phyloP scores from a whole-genome alignment of 2,113 vertebrate genomes.

The Alethe castanea region DNA sequence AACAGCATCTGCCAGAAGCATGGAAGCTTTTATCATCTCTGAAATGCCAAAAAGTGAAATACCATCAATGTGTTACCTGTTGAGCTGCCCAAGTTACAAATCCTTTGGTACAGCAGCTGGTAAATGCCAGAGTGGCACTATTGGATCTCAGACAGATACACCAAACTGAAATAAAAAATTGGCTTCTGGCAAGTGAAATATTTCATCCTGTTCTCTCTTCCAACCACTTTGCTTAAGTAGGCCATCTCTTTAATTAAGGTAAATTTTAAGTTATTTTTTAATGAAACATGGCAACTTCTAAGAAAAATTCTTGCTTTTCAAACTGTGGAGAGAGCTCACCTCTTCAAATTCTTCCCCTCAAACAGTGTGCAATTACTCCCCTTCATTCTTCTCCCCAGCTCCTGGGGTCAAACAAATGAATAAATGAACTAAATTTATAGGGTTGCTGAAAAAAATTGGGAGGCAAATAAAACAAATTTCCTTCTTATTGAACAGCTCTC shows the following conservation, averaged over 20 bases:
- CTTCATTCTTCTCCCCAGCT: background rate
- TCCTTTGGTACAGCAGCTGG: background rate
- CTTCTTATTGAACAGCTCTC: background rate
- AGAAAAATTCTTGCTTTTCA: background rate
- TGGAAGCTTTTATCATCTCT: background rate
- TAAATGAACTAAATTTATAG: background rate
- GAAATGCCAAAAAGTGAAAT: background rate
- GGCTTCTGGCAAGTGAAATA: background rate
- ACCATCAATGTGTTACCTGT: rapidly evolving
- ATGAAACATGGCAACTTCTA: background rate
- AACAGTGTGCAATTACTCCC: background rate
- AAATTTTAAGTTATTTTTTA: background rate
- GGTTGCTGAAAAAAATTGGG: background rate
- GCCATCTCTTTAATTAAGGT: background rate
- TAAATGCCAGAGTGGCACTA: rapidly evolving
- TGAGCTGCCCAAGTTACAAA: background rate
- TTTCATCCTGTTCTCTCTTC: background rate
- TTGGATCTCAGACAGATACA: background rate
- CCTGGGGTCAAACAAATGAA: background rate
- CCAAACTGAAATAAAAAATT: background rate
- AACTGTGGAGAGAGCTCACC: background rate
- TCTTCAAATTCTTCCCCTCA: background rate
- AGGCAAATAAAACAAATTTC: background rate
- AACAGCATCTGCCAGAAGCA: background rate
- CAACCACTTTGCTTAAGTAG: background rate